Base-by-base conservation (phyloP, 2,888 invertebrate genomes). In the Meiosimyza decipiens region DNA sequence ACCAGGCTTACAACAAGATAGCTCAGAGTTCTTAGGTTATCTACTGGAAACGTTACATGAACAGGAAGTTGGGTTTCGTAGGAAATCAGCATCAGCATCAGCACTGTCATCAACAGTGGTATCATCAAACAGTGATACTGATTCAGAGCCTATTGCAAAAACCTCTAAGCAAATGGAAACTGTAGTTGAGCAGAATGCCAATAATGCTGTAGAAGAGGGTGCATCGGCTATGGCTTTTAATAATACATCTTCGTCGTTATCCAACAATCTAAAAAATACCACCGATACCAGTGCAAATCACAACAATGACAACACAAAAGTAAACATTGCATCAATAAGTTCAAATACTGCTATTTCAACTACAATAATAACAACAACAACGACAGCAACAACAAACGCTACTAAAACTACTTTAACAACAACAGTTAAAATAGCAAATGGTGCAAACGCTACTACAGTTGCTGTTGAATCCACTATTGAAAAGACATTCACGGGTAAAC, bases 1-100 rank as follows among this genome's bases (percentile, higher is more conserved):
- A 50, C 89, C 89, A 7, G 92, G 95, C 16, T 90, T 92, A 76
- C 96, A 96, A 80, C 96, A 96, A 81, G 96, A 96, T 81, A 95
- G 95, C 85, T 95, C 95, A 0, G 96, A 96, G 87, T 95, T 94
- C 87, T 87, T 95, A 71, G 92, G 93, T 86, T 94, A 89, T 87
- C 76, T 87, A 57, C 78, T 87, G 16, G 88, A 88, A 75, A 82
- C 84, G n/a, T 85, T 96, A 71, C 93, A 94, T 76, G 94, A 95
- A 75, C 93, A 94, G 80, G 92, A 93, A 80, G 89, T 84, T 1
- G 70, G 77, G 33, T 78, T 75, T 63, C 65, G 72, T 33, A 78
- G 75, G 52, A 76, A 75, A 54, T 2, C 47, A 15, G 18, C 67
- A 9, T 2, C 47, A 15, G 18, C 67, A 9, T 2, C 47, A 15